Evolutionary conservation across 1,140 invertebrate species (phyloP).

Genomic region (Drosophila mauritiana): DNA sequence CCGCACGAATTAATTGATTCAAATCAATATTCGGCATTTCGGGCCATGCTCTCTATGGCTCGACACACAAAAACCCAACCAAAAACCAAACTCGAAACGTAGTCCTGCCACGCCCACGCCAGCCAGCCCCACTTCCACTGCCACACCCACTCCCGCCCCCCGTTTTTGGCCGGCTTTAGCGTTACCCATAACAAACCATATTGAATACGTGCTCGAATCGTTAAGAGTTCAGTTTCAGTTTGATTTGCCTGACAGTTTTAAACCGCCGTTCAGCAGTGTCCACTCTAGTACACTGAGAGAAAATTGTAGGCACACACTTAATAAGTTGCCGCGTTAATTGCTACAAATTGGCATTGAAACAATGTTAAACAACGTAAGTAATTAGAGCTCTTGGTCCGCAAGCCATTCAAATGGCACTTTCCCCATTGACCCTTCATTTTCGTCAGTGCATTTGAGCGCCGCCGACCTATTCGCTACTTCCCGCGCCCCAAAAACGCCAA

Average conservation of each 20-base stretch:
- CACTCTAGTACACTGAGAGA: not conserved
- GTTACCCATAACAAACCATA: conserved; percentile 74
- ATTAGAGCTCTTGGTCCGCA: too few relatives aligned
- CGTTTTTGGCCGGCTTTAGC: conserved; percentile 22
- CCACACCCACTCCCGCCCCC: not conserved
- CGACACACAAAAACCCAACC: conserved; percentile 31
- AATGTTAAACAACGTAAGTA: too few relatives aligned
- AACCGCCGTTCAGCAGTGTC: conserved; percentile 30
- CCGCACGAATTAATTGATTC: conserved; percentile 85
- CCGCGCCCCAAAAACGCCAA: conserved; percentile 14
- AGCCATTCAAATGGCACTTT: too few relatives aligned
- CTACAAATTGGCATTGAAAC: too few relatives aligned
- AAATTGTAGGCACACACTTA: not conserved
- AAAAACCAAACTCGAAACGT: conserved; percentile 40
- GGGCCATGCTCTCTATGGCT: conserved; percentile 38
- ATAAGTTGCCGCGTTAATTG: too few relatives aligned
- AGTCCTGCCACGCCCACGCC: conserved; percentile 19
- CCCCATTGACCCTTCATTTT: not conserved
- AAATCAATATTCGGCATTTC: conserved; percentile 84
- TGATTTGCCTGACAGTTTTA: conserved; percentile 75
- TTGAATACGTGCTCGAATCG: conserved; percentile 79
- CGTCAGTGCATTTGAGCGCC: not conserved
- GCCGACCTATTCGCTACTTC: not conserved
- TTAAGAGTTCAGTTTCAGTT: conserved; percentile 75
- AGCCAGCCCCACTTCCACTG: not conserved